These are phyloP conservation scores for Pithys albifrons DNA, from an alignment of 2,113 vertebrate genomes.

Conservation along the genomic window DNA sequence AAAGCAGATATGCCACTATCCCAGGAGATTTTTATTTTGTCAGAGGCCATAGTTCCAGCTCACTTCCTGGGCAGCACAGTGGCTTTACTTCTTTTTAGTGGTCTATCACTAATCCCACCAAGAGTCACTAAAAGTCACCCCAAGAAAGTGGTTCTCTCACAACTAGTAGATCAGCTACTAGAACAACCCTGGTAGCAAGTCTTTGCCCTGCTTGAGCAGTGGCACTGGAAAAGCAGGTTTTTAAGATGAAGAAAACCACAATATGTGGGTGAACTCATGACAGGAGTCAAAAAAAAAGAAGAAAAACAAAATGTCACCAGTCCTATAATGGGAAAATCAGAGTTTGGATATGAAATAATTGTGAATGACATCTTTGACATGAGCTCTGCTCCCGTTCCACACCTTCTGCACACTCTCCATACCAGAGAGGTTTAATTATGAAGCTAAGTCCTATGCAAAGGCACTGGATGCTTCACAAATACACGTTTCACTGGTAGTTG, in stretches of 20 bases:
- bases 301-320: not conserved
- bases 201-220: not conserved
- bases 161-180: not conserved
- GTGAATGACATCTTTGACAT: not conserved
- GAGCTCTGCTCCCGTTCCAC: not conserved
- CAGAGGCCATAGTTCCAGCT: not conserved
- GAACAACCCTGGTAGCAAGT: not conserved
- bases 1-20: not conserved
- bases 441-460: not conserved
- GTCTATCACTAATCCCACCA: not conserved
- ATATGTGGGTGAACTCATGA: not conserved
- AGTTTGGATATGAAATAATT: not conserved
- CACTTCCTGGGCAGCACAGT: not conserved
- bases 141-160: not conserved
- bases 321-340: not conserved
- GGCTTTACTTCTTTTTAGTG: not conserved
- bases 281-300: not conserved
- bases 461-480: not conserved
- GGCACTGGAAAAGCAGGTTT: slow-evolving; percentile 13
- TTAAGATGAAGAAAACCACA: not conserved
- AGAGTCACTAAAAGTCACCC: not conserved
- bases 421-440: slow-evolving; percentile 5
- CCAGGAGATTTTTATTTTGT: not conserved
- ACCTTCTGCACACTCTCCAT: not conserved
- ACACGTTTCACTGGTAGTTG: slow-evolving; percentile 9